Evolutionary conservation across 2,888 invertebrate species (phyloP).

Genomic region (Sinohyriopsis cumingii): DNA sequence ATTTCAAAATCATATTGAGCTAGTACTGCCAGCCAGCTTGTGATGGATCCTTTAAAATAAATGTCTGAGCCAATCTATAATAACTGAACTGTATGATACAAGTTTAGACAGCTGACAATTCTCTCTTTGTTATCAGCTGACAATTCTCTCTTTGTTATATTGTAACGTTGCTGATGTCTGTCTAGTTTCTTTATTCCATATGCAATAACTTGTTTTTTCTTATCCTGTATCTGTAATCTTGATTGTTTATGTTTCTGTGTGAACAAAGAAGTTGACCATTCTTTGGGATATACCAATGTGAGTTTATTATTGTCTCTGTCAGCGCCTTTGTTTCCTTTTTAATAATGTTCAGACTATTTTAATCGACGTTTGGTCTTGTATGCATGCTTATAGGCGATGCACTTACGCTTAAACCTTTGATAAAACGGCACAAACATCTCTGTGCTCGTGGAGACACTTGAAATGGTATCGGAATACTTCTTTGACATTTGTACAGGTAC

Average conservation of each 20-base stretch:
- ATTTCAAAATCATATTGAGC: constrained; percentile 12
- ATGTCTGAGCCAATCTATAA: constrained; percentile 9
- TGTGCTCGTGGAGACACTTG: no score
- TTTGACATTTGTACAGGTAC: no score
- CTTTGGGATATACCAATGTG: constrained; percentile 5
- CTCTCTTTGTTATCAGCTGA: no score
- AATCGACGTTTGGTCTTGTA: constrained; percentile 1
- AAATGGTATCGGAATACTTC: no score
- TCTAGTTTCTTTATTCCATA: constrained; percentile 8
- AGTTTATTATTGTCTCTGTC: constrained; percentile 4
- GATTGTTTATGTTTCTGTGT: constrained; percentile 11
- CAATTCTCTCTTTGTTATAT: constrained; percentile 15
- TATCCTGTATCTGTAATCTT: constrained; percentile 15
- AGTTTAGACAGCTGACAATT: no score
- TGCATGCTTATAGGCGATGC: constrained; percentile 3
- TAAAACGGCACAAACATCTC: constrained; percentile 6
- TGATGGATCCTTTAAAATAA: constrained; percentile 11
- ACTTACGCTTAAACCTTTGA: constrained; percentile 2
- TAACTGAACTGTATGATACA: constrained; percentile 7
- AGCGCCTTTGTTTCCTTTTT: not conserved
- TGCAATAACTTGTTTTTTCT: constrained; percentile 10
- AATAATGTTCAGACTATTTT: not conserved
- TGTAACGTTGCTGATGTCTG: constrained; percentile 9
- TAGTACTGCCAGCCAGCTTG: constrained; percentile 6
- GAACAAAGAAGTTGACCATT: constrained; percentile 5